These are phyloP conservation scores for Oxyruncus cristatus DNA, from an alignment of 2,113 vertebrate genomes.

Conservation along the genomic window DNA sequence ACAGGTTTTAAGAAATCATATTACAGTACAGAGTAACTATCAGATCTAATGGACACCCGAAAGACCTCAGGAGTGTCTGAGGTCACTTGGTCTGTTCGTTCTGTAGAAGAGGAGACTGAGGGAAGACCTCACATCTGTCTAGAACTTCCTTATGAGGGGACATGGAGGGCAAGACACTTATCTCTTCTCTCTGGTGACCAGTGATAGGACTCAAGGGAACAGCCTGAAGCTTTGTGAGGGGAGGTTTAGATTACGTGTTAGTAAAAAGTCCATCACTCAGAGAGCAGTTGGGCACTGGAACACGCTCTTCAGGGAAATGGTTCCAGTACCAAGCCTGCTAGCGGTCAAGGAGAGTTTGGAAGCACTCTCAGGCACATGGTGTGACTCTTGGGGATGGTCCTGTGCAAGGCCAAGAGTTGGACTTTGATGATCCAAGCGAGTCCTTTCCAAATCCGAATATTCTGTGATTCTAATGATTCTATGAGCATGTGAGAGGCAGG, in stretches of 20 bases:
- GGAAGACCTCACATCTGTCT: not conserved
- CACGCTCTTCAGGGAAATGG: not conserved
- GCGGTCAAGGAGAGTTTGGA: accelerated
- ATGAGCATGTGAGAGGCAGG: not conserved
- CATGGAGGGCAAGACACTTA: not conserved
- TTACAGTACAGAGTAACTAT: not conserved
- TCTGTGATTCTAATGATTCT: not conserved
- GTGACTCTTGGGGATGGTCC: too few relatives aligned
- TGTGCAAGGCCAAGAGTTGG: not conserved
- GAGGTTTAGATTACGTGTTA: not conserved
- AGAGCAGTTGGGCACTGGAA: not conserved
- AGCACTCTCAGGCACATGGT: too few relatives aligned
- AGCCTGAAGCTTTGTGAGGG: not conserved
- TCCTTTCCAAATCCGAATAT: not conserved
- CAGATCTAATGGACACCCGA: not conserved
- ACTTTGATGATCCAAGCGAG: too few relatives aligned
- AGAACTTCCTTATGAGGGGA: not conserved
- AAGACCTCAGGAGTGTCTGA: not conserved
- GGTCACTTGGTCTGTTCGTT: not conserved
- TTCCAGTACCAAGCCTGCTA: not conserved
- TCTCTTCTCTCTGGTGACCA: not conserved
- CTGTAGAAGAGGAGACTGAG: not conserved
- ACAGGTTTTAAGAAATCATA: not conserved
- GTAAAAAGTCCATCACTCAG: not conserved
- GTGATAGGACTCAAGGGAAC: not conserved